phyloP scores from a whole-genome alignment of 2,888 invertebrate species.

The Leucozona laternaria region DNA sequence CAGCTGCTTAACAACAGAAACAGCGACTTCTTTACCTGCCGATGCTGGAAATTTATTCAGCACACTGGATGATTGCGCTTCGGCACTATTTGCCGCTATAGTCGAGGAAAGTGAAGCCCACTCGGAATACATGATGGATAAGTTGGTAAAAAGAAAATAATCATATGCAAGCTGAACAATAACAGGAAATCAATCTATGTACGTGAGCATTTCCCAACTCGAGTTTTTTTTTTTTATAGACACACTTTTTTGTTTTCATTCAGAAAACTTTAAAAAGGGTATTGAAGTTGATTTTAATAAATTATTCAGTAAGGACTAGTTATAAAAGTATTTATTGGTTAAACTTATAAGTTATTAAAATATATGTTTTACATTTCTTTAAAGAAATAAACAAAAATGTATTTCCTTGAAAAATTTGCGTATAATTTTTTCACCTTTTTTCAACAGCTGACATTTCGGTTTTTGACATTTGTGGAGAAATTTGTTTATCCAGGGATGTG shows the following conservation, averaged over 20 bases:
- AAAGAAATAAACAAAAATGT: constrained; percentile 54
- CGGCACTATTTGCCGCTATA: constrained; percentile 84
- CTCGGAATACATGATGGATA: constrained; percentile 85
- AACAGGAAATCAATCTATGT: constrained; percentile 29
- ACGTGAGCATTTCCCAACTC: constrained; percentile 1
- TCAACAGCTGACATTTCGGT: constrained; percentile 13
- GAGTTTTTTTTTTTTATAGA: constrained; percentile 2
- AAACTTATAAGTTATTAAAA: not conserved
- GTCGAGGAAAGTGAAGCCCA: constrained; percentile 85
- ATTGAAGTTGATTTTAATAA: not conserved
- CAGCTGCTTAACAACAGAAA: constrained; percentile 86
- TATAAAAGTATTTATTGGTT: not conserved
- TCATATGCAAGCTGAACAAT: not conserved
- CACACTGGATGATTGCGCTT: constrained; percentile 85
- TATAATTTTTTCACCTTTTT: constrained; percentile 49
- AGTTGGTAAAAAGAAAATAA: not conserved
- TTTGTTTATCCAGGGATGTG: constrained; percentile 23
- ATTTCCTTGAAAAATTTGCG: constrained; percentile 41
- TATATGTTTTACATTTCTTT: constrained; percentile 19
- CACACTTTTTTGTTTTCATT: constrained; percentile 16
- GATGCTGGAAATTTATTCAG: constrained; percentile 86
- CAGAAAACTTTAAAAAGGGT: not conserved
- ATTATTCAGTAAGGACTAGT: not conserved
- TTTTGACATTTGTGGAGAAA: constrained; percentile 8
- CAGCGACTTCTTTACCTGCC: constrained; percentile 87